Evolutionary conservation across 2,113 vertebrate species (phyloP), one percentile per base, ranked within the genome.

Genomic region (Mungos mungo): DNA sequence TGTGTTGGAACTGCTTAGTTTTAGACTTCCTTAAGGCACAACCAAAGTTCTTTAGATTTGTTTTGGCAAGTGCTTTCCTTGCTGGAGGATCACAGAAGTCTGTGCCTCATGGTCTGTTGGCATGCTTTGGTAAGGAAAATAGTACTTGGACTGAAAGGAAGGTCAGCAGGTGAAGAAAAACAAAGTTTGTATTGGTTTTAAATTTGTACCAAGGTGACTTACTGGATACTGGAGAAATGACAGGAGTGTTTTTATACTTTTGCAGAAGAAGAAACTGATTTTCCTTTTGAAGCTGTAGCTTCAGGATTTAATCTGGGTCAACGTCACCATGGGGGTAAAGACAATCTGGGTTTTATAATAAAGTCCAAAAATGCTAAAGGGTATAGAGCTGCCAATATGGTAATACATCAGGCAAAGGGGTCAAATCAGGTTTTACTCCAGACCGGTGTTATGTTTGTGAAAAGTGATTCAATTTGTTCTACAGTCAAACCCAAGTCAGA

Each of bases 51-150:
- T 88, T 60, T n/a, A 41, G 45, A 47, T 80, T 94, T 95, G 83
- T 63, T 68, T 96, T 92, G 84, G 81, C 45, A 95, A 90, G 57
- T 91, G 54, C 63, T 95, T 83, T 90, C 95, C 87, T 95, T 38
- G 31, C 76, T 89, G 52, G 77, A 81, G 16, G 52, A 74, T 89
- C 89, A 85, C 29, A 89, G 86, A 80, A 85, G 35, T n/a, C 57
- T 60, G 23, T 66, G 81, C 38, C 60, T 87, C 80, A 47, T 74
- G 80, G 52, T 33, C 23, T 71, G 63, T 47, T 83, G 50, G 54
- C 45, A 79, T 12, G 10, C 16, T 79, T 65, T 92, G 66, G 68
- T 52, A 82, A 95, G 35, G 33, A 83, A 93, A 76, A 81, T 27
- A 66, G 80, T 33, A n/a, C 35, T 54, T 54, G 27, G 89, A 77